Base-by-base conservation (phyloP, 2,888 invertebrate species). In the Microdon myrmicae region DNA sequence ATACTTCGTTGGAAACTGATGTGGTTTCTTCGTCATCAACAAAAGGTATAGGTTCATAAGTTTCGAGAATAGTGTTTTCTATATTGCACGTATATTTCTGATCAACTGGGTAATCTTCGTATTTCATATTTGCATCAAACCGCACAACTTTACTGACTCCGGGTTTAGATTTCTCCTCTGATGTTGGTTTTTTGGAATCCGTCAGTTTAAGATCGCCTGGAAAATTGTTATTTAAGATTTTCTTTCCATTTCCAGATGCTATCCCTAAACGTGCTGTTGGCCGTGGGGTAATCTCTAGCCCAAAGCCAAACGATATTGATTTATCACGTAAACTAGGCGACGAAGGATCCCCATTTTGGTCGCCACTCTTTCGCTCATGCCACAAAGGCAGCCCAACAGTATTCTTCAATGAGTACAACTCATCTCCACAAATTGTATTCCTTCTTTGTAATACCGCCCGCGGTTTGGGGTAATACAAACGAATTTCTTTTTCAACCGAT, bases 371-470 rank as follows among this genome's bases (percentile, higher is more conserved):
- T 67, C 89, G 81, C 72, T 90, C 87, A 69, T 86, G 86, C 90
- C 90, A 91, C 70, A 90, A 86, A 81, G 87, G 81, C 43, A 79
- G 79, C 53, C 74, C 74, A 14, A 72, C 69, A 28, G 73, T 53
- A 68, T 74, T 73, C 22, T 77, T 76, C 66, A 74, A 73, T 32
- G 74, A 73, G 43, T 74, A 72, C 70, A 88, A 86, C 82, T 89
- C 87, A 72, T 90, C 88, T 9, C 96, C 94, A 70, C 94, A 90
- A 68, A 96, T 91, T 1, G 94, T 92, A 70, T 95, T 93, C 10
- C 96, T 83, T 7, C 95, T 84, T 75, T 91, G 90, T 23, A 90
- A 83, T 67, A 88, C 84, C 12, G 87, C 84, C 53, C 89, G 83
- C 5, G 92, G 92, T 77, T 89, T 90, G 2, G 89, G 85, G 38